Evolutionary conservation across 2,888 invertebrate species (phyloP), one percentile per base, ranked within the genome.

Genomic region (Thyatira batis): DNA sequence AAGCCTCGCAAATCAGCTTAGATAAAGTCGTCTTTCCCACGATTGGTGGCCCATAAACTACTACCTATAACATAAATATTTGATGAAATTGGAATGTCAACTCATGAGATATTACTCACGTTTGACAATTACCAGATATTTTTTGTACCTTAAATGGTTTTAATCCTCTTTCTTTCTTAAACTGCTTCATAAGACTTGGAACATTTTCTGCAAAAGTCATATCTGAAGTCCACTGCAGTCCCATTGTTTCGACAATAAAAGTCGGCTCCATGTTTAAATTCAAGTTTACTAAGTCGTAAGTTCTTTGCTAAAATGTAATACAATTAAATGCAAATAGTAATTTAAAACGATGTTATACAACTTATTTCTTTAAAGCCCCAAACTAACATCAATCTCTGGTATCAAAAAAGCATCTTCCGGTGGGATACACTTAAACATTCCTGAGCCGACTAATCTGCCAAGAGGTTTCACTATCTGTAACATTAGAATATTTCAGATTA

Each of bases 41-140:
- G 6, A 94, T 92, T 3, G 95, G 95, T 20, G 95, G 95, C 1
- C 95, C 95, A 61, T 94, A 93, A 1, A 95, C 77, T 13, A 95
- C 39, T 11, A 91, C 75, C 91, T 91, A 71, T 54, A 57, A 59
- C 49, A 20, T 10, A 51, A 49, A 49, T 49, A 33, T 33, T 8
- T 2, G 17, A 39, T 39, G 6, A 39, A 8, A 8, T 39, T 39
- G 8, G n/a, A 1, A 39, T 23, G 6, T 23, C 6, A 23, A 23
- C n/a, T n/a, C n/a, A n/a, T n/a, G n/a, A 23, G 6, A 23, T 23
- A 23, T 23, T 23, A 23, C 6, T 23, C 6, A 23, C 6, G 23
- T 23, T 23, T 23, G 23, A 23, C 23, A 23, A 23, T 23, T 6
- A 6, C 3, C 23, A 23, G 23, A 23, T 10, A 10, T 2, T n/a